Conservation (phyloP, 2,113 vertebrate genomes). For the Todiramphus chloris region DNA sequence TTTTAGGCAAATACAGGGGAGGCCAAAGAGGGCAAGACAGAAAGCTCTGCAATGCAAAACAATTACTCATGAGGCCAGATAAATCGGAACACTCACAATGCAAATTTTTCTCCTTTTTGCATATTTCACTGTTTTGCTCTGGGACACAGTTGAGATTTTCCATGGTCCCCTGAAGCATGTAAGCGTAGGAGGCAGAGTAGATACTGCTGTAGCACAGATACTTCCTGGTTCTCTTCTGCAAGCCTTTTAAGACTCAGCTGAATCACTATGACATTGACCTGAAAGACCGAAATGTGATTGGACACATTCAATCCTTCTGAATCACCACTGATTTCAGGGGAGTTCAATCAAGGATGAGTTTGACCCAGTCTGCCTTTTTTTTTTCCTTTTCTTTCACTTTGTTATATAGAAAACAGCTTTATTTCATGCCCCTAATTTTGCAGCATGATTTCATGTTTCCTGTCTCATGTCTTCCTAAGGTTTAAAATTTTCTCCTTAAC, state of each 20-base stretch:
- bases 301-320: conserved; percentile 12
- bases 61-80: background rate
- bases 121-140: background rate
- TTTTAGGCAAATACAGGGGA: background rate
- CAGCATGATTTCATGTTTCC: background rate
- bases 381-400: background rate
- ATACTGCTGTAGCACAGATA: background rate
- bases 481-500: background rate
- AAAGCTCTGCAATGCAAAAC: background rate
- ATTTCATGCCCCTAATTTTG: background rate
- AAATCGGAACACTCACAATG: conserved; percentile 7
- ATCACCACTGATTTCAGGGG: conserved; percentile 4
- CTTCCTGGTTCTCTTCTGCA: background rate
- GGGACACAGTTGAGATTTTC: background rate
- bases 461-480: background rate
- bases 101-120: background rate
- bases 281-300: conserved; percentile 12
- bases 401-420: conserved; percentile 6
- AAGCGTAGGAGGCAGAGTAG: background rate
- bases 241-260: background rate
- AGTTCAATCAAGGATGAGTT: conserved; percentile 29
- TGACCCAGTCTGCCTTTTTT: background rate
- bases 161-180: background rate
- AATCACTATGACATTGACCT: background rate
- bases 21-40: background rate